phyloP scores from a whole-genome alignment of 2,888 invertebrate species.

The Eumerus sabulonum region DNA sequence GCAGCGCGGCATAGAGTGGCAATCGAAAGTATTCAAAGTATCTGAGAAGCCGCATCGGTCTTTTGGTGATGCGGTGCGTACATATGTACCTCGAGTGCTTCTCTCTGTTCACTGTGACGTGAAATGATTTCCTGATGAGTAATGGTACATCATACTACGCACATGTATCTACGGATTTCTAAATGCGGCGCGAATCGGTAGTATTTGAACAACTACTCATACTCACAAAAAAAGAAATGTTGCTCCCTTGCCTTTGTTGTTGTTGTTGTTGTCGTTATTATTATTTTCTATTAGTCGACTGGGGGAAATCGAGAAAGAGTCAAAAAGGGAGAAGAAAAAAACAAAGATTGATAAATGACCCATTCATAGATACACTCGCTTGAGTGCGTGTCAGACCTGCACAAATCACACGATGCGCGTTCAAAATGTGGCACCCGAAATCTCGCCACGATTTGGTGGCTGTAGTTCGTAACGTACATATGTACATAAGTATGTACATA shows the following conservation, averaged over 20 bases:
- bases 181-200: not conserved
- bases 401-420: conserved; percentile 26
- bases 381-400: conserved; percentile 10
- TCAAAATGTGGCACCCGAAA: conserved; percentile 40
- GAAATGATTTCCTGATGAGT: conserved; percentile 58
- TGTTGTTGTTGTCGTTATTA: conserved; percentile 3
- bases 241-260: conserved; percentile 26
- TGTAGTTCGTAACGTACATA: too few species aligned
- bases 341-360: conserved; percentile 59
- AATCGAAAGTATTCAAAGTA: conserved; percentile 43
- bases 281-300: not conserved
- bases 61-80: conserved; percentile 8
- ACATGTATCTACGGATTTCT: conserved; percentile 29
- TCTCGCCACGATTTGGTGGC: conserved; percentile 5
- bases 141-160: conserved; percentile 52
- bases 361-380: not conserved
- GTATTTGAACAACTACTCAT: conserved; percentile 33
- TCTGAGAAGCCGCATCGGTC: conserved; percentile 28
- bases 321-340: conserved; percentile 11
- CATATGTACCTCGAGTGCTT: too few species aligned
- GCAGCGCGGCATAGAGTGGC: not conserved
- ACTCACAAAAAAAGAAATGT: too few species aligned
- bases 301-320: too few species aligned
- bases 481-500: too few species aligned
- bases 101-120: conserved; percentile 36